Evolutionary conservation across 2,113 vertebrate genomes (phyloP), one percentile per base, ranked within the genome.

Genomic region (Thunnus maccoyii): DNA sequence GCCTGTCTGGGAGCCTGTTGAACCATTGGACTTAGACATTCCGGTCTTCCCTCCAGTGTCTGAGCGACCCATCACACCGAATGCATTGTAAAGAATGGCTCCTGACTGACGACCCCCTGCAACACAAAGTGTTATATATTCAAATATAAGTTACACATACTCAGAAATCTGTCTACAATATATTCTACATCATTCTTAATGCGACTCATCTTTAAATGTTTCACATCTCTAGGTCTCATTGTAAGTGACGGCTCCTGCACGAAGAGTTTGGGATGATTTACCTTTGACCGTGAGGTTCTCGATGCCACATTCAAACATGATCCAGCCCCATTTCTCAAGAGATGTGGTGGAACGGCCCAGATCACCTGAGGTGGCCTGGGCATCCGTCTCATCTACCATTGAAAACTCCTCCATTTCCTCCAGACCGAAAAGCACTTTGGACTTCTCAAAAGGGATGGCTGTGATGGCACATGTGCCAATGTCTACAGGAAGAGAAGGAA

Each of bases 241-340:
- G 22, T 22, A 22, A 22, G 22, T 22, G 2, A 51, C 2, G 11
- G 16, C 17, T 55, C 22, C 3, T 27, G 17, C 17, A 3, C 1
- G 3, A 16, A 54, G 56, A 57, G 22, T 52, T 17, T n/a, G 32
- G 66, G 22, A 27, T 44, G 3, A 5, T 15, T 89, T 91, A 98
- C 98, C 98, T 97, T 99, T 99, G 76, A 99, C 96, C 4, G 96
- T 99, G 84, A 99, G 94, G 91, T 98, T 99, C 93, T 99, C 98
- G 76, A 99, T 98, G 86, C 98, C 98, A 88, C 98, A 99, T 91
- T 99, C 98, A 27, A 99, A 99, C 98, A 99, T 99, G 82, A 99
- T 99, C 98, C 98, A 99, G 1, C 98, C 98, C 98, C 98, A 99
- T 84, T 98, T 99, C 93, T 99, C 98, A 63, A 96, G 94, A 80